These are phyloP conservation scores for Synergus umbraculus DNA, from an alignment of 2,888 invertebrate species.

Conservation along the genomic window DNA sequence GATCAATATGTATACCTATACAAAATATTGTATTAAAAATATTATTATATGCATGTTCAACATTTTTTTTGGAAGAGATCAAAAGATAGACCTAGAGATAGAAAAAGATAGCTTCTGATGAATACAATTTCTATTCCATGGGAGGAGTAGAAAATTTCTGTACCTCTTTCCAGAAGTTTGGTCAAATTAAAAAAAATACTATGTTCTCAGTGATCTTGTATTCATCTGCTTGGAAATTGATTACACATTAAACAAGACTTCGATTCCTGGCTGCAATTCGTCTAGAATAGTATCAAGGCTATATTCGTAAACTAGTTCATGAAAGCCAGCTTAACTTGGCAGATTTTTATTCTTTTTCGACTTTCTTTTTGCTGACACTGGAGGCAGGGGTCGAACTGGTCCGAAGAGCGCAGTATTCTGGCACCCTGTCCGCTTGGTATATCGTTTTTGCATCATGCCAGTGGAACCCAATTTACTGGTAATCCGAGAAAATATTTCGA, in stretches of 20 bases:
- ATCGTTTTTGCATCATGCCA: conserved; percentile 34
- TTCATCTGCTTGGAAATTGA: no score
- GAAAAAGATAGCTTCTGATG: no score
- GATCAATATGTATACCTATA: no score
- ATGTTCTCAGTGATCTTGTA: no score
- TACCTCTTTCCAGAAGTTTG: no score
- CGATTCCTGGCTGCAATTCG: neutral
- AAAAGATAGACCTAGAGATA: no score
- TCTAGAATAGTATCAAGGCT: neutral
- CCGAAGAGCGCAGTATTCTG: conserved; percentile 22
- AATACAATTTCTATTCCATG: no score
- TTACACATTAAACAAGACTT: neutral
- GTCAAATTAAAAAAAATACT: no score
- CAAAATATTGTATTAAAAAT: no score
- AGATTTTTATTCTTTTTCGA: conserved; percentile 17
- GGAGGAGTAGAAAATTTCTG: no score
- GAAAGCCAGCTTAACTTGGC: conserved; percentile 6
- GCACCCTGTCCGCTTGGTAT: conserved; percentile 26
- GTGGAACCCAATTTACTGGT: conserved; percentile 35
- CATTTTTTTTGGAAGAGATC: no score
- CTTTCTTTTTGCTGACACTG: conserved; percentile 3
- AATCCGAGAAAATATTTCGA: conserved; percentile 32
- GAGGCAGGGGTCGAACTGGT: neutral
- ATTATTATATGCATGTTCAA: no score
- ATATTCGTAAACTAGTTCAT: conserved; percentile 28